Base-by-base conservation (phyloP, 30 jellyfish, hydroid and myxozoan genomes). In the Morbakka virulenta region DNA sequence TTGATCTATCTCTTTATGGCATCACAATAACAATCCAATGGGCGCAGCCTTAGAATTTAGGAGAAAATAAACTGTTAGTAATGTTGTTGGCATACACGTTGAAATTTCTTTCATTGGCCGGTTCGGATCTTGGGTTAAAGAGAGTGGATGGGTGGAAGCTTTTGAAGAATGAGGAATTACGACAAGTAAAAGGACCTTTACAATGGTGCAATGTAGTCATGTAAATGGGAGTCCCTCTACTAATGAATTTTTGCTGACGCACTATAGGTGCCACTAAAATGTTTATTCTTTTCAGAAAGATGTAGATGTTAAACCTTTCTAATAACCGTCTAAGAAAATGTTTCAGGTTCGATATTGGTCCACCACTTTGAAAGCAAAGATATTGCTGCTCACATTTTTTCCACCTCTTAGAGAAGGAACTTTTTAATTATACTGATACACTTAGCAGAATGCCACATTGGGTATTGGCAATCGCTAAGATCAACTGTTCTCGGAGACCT, bases 121-220 rank as follows among this genome's bases (percentile, higher is more conserved):
- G 82, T 32, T 76, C 41, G 79, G 87, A 26, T 61, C 79, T 53
- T 79, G 83, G 83, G 63, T 78, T 9, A 48, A 79, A 67, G 89
- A 51, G 41, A 67, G 84, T 27, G 83, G 89, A 67, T 79, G 89
- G 89, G 29, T 65, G 32, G 34, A 67, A 65, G 87, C 80, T 76
- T 35, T 64, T 22, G 74, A 31, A 27, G 89, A 66, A 48, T 83
- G 75, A 1, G 84, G 67, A 0, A 32, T 64, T 52, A 57, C 84
- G 29, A 48, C 84, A 48, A 48, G 33, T 48, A 83, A 83, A 50
- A 79, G 53, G 51, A 74, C 84, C 27, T 74, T 13, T 48, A 64
- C 89, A n/a, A 48, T 78, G 29, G 51, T 78, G 74, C 74, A 64
- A 32, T 51, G 74, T 63, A n/a, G 48, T 21, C 89, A 78, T 66